Evolutionary conservation across 2,797 vertebrate genomes (phyloP), one percentile per base, ranked within the genome.

Genomic region (Diplodus puntazzo): DNA sequence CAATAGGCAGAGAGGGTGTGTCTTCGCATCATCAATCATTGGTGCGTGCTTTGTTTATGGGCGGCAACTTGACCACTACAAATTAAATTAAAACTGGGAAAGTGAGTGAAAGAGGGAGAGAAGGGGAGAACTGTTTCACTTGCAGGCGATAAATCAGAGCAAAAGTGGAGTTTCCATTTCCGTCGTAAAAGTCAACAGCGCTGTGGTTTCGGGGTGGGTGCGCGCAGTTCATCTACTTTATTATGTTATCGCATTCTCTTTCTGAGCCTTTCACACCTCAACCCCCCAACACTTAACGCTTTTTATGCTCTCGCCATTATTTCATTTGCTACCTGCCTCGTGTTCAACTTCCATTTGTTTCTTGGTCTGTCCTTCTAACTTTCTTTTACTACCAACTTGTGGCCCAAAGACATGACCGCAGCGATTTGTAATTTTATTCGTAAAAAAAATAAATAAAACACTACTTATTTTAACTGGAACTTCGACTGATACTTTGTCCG

Each of bases 1-100:
- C 69, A 79, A 85, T 34, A 73, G 49, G 16, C 45, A 71, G 65
- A 81, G 76, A 27, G 61, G 49, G 43, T 79, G 75, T 69, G 53
- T 71, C 73, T 84, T 77, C 66, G 61, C 49, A 57, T 80, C 77
- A 69, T 90, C 67, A 85, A 80, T 87, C 75, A 87, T 50, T 14
- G 10, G 11, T 73, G 34, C 34, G 17, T 43, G 60, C 71, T 84
- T 82, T 90, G 85, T 92, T 88, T 91, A 85, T 72, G 70, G 81
- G 65, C 50, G 25, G 77, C 69, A 75, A 77, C 82, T 74, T 85
- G 81, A 90, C 83, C 78, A 65, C 74, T 77, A 54, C 81, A 90
- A 92, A 94, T 93, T 84, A 79, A 79, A 90, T 93, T 91, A 89
- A 67, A 90, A 88, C 67, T 74, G 81, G 75, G 77, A 68, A 73